phyloP scores from a whole-genome alignment of 2,113 vertebrate species.

The Urocynchramus pylzowi region DNA sequence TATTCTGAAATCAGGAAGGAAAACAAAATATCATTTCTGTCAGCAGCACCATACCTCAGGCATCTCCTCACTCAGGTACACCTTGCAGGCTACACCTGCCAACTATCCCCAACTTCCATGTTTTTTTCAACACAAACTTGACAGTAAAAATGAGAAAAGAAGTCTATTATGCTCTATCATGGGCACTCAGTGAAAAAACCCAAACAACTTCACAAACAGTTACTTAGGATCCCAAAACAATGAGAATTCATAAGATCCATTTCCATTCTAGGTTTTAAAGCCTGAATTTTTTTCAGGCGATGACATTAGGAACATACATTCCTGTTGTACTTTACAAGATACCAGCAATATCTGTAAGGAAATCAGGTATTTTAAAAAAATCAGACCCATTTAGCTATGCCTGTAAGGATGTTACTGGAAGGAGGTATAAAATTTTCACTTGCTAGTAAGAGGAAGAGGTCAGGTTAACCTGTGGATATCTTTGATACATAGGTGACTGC shows the following conservation, averaged over 20 bases:
- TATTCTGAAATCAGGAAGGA: neutral
- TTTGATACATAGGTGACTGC: neutral
- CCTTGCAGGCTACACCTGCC: neutral
- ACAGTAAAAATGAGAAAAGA: neutral
- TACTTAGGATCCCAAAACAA: neutral
- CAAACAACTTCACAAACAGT: neutral
- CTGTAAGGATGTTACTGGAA: neutral
- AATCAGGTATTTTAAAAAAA: neutral
- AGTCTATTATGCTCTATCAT: neutral
- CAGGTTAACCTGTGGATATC: neutral
- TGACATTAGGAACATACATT: neutral
- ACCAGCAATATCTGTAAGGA: neutral
- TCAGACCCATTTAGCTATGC: fast-evolving
- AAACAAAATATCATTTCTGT: neutral
- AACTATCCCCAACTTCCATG: neutral
- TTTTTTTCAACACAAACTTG: neutral
- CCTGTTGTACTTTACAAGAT: neutral
- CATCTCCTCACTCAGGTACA: fast-evolving
- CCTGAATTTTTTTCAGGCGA: neutral
- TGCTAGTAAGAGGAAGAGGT: neutral
- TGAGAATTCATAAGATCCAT: fast-evolving
- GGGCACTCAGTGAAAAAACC: neutral
- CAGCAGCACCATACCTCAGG: neutral
- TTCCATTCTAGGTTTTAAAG: neutral
- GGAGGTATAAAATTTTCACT: neutral